A percentile compares a stretch with the other conserved stretches of the same genome.
These are phyloP conservation scores for Tapirus indicus DNA, from an alignment of 2,797 vertebrate species.

Conservation along the genomic window DNA sequence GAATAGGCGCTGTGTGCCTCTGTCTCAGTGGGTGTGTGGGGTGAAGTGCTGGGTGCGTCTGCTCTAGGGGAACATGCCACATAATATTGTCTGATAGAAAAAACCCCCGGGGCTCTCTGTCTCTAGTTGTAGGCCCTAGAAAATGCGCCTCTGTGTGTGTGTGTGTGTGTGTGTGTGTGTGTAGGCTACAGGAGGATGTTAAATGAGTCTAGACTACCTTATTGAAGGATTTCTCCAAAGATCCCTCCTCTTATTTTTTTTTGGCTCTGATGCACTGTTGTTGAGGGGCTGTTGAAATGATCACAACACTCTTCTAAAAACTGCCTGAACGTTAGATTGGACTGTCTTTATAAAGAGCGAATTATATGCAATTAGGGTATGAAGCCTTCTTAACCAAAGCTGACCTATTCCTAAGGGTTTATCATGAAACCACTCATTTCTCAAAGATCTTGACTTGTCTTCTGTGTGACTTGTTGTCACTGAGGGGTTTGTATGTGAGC, in stretches of 20 bases:
- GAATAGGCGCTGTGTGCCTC: not conserved
- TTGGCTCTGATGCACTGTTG: not conserved
- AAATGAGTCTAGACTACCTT: slow-evolving; percentile 21
- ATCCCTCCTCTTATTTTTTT: slow-evolving; percentile 28
- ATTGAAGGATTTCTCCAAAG: slow-evolving; percentile 62
- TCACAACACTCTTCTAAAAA: slow-evolving; percentile 28
- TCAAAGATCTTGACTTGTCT: slow-evolving; percentile 4
- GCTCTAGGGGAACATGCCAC: not conserved
- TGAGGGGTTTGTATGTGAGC: not conserved
- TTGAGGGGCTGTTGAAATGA: slow-evolving; percentile 37
- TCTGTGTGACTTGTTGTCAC: not conserved
- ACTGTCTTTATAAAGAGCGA: not conserved
- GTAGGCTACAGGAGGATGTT: not conserved
- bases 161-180: not conserved
- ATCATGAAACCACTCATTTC: not conserved
- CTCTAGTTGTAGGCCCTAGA: not conserved
- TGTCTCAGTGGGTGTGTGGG: not conserved
- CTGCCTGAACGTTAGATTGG: slow-evolving; percentile 5
- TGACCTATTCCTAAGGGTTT: not conserved
- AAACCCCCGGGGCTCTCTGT: not conserved
- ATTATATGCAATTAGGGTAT: not conserved
- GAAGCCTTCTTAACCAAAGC: slow-evolving; percentile 16
- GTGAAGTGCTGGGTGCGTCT: not conserved
- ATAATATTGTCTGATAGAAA: not conserved
- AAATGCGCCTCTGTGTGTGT: not conserved